Evolutionary conservation across 2,113 vertebrate genomes (phyloP).

Genomic region (Neoarius graeffei): DNA sequence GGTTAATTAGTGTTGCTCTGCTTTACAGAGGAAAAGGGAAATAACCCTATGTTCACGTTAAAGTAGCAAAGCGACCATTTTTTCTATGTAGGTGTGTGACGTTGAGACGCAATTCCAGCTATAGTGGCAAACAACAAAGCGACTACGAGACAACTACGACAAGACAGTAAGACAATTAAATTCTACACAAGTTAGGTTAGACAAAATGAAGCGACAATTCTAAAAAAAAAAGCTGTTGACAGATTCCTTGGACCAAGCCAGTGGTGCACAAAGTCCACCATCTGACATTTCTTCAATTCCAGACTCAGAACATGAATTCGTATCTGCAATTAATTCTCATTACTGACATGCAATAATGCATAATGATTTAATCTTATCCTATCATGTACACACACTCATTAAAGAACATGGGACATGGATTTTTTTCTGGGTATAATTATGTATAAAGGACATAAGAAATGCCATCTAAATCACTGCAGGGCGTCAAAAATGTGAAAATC

Average conservation of each 20-base stretch:
- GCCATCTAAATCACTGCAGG: too few species aligned
- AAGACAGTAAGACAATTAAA: neutral
- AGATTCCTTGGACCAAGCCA: neutral
- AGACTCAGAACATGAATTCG: neutral
- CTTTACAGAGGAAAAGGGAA: neutral
- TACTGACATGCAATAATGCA: neutral
- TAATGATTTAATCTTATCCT: neutral
- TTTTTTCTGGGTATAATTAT: too few species aligned
- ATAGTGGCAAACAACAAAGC: neutral
- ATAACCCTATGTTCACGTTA: neutral
- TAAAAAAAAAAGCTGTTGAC: too few species aligned
- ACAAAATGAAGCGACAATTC: neutral
- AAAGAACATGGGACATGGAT: too few species aligned
- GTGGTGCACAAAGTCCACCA: neutral
- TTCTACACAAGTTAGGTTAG: neutral
- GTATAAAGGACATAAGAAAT: too few species aligned
- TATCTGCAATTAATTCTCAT: neutral
- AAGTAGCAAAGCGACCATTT: neutral
- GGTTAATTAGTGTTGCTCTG: neutral
- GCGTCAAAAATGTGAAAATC: too few species aligned
- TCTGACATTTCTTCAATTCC: neutral
- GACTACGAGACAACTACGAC: neutral
- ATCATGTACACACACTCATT: neutral
- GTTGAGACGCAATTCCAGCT: neutral
- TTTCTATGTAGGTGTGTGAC: neutral